Conservation (phyloP, 2,888 invertebrate species). For the Heliconius cydno region DNA sequence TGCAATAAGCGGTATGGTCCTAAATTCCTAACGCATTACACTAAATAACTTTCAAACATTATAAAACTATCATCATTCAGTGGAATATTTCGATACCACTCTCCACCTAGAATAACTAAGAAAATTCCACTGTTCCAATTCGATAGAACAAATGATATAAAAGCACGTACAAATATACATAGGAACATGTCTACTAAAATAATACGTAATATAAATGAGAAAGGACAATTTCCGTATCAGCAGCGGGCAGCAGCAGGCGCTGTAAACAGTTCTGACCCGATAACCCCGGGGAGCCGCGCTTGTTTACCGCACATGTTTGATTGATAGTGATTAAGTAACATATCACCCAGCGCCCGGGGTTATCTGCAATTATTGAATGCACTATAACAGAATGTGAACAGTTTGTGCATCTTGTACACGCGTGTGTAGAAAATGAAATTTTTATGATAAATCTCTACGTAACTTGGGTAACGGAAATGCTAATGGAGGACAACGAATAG, state of each 20-base stretch:
- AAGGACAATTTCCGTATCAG: slow-evolving; percentile 55
- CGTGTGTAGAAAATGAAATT: not conserved
- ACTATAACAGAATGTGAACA: slow-evolving; percentile 51
- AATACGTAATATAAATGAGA: slow-evolving; percentile 50
- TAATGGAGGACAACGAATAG: too few relatives aligned
- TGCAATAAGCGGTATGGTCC: not conserved
- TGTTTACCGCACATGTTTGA: slow-evolving; percentile 73
- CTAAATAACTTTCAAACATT: not conserved
- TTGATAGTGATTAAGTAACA: slow-evolving; percentile 67
- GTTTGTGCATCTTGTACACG: slow-evolving; percentile 49
- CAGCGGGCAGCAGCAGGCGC: slow-evolving; percentile 35
- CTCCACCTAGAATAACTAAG: not conserved
- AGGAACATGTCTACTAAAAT: not conserved
- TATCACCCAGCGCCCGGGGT: slow-evolving; percentile 55
- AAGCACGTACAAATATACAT: slow-evolving; percentile 45
- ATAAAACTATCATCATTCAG: not conserved
- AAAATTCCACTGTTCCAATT: slow-evolving; percentile 36
- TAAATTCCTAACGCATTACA: not conserved
- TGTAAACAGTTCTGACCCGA: slow-evolving; percentile 52
- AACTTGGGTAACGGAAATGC: too few relatives aligned
- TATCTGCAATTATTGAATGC: slow-evolving; percentile 55
- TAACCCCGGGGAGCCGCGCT: slow-evolving; percentile 60
- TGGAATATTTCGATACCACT: slow-evolving; percentile 10
- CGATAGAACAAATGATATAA: slow-evolving; percentile 42
- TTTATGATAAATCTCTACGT: not conserved